These are phyloP conservation scores for Anguilla anguilla DNA, from an alignment of 2,797 vertebrate species.

Conservation along the genomic window DNA sequence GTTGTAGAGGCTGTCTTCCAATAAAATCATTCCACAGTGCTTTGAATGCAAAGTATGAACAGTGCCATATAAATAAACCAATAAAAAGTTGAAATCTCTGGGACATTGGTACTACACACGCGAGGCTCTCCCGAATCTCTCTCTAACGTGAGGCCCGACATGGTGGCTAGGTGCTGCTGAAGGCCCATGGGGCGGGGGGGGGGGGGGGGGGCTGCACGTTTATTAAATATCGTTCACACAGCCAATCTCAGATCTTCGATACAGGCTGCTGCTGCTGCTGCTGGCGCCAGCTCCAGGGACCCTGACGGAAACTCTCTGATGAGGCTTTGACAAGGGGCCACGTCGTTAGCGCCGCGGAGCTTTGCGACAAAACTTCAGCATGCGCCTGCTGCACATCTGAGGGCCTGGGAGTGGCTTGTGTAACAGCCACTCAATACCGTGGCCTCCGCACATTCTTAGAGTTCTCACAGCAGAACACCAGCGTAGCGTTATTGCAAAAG, in stretches of 20 bases:
- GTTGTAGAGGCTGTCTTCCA: background rate
- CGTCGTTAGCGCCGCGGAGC: background rate
- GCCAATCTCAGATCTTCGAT: background rate
- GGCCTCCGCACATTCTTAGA: background rate
- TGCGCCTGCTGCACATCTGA: background rate
- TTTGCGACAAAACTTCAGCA: background rate
- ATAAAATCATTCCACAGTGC: background rate
- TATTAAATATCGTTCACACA: conserved; percentile 5
- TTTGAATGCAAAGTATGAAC: background rate
- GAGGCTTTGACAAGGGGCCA: background rate
- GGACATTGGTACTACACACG: background rate
- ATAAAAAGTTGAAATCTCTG: background rate
- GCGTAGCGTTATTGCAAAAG: background rate
- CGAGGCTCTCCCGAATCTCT: background rate
- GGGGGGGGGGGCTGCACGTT: background rate
- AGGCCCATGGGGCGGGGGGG: background rate
- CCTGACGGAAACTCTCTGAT: background rate
- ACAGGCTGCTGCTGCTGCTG: background rate
- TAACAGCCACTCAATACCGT: background rate
- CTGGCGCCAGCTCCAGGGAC: background rate
- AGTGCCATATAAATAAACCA: background rate
- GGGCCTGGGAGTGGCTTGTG: background rate
- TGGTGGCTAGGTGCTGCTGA: background rate
- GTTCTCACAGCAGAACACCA: background rate
- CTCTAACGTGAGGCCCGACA: background rate